These are phyloP conservation scores for Dysdera silvatica DNA, from an alignment of 1,140 invertebrate genomes.

Conservation along the genomic window DNA sequence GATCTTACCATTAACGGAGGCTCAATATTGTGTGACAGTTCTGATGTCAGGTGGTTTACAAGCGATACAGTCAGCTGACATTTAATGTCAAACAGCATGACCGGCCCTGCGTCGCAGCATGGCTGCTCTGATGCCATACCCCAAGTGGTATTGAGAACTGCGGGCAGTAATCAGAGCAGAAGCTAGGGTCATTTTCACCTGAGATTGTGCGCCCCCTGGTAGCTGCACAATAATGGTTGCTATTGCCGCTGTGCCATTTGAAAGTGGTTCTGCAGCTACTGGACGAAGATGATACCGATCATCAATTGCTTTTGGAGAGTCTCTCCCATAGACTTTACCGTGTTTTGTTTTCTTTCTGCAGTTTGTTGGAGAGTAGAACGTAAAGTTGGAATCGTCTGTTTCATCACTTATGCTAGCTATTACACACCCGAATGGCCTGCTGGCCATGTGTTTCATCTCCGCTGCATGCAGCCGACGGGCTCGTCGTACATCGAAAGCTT, in stretches of 20 bases:
- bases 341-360: constrained; percentile 28
- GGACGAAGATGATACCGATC: constrained; percentile 59
- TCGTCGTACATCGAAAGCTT: constrained; percentile 54
- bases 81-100: too few relatives aligned
- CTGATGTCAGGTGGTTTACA: too few relatives aligned
- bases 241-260: constrained; percentile 76
- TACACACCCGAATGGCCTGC: constrained; percentile 82
- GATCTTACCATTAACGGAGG: too few relatives aligned
- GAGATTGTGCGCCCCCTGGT: constrained; percentile 66
- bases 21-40: too few relatives aligned
- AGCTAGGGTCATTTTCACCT: constrained; percentile 61
- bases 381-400: constrained; percentile 27
- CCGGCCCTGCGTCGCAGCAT: too few relatives aligned
- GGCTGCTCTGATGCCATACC: constrained; percentile 30
- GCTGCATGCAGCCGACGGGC: constrained; percentile 57
- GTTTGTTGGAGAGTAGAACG: constrained; percentile 19
- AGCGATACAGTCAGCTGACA: too few relatives aligned
- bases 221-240: constrained; percentile 78
- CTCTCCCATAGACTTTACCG: constrained; percentile 27
- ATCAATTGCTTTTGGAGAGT: constrained; percentile 34
- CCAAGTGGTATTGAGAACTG: constrained; percentile 18
- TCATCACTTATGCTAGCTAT: constrained; percentile 58
- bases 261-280: constrained; percentile 80
- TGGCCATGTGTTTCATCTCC: constrained; percentile 92
- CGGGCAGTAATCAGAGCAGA: constrained; percentile 63